Evolutionary conservation across 2,113 vertebrate species (phyloP), one percentile per base, ranked within the genome.

Genomic region (Elachura formosa): DNA sequence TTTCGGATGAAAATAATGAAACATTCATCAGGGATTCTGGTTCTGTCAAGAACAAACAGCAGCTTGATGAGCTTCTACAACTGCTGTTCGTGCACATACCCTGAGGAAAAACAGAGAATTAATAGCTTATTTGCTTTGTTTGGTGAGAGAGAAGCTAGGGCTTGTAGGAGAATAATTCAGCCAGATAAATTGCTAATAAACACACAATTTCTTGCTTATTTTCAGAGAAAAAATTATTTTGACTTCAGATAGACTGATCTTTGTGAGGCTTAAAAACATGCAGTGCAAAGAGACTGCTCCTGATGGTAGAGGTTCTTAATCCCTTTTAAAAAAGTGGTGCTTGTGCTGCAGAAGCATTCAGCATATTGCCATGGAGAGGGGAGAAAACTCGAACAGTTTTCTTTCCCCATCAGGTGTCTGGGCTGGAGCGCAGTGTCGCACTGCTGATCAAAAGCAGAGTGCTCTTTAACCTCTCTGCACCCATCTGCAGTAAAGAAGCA

Each of bases 111-210:
- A 45, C 45, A 91, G 64, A 69, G 84, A 93, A 96, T 97, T 93
- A 96, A 95, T 95, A 95, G 92, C 73, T 94, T 95, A 84, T 96
- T 95, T 96, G 87, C 88, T 96, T 94, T 91, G 16, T 52, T 94
- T 93, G 81, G 90, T 88, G 54, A 95, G 45, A 62, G 38, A 89
- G 92, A 93, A 80, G 68, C 51, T 89, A 43, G 29, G 83, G 81
- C 62, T 88, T 92, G 74, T 73, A 84, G 78, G 25, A 71, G 78
- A 92, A 71, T 80, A 85, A 84, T 90, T 94, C 72, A 80, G 36
- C 59, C 31, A 68, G 72, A 96, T 68, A 88, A 88, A 85, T 71
- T 80, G 29, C 48, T 92, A 86, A 90, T 74, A 97, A 93, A 86
- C 90, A 84, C n/a, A 54, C 59, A 43, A 92, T 77, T 94, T 90